phyloP scores from a whole-genome alignment of 2,113 vertebrate genomes.

The Bos javanicus region DNA sequence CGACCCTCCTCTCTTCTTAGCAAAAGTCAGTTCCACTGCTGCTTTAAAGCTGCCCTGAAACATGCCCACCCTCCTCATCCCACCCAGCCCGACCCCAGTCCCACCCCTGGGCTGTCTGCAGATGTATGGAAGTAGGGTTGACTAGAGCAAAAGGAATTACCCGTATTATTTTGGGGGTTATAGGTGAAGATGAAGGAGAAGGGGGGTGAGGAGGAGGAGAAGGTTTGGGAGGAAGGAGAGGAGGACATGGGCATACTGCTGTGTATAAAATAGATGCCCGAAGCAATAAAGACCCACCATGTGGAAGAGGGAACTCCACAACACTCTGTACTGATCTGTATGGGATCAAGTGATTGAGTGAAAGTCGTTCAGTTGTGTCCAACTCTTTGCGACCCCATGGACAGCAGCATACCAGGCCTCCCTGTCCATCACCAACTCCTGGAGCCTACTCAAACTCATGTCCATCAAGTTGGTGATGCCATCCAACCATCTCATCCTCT shows the following conservation, averaged over 20 bases:
- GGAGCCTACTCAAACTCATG: background rate
- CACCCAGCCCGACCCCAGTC: background rate
- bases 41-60: background rate
- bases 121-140: background rate
- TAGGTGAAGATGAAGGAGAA: background rate
- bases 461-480: fast-evolving
- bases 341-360: background rate
- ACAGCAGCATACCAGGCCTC: background rate
- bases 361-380: fast-evolving
- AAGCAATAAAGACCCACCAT: background rate
- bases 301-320: background rate
- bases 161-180: fast-evolving
- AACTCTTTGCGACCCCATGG: background rate
- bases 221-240: background rate
- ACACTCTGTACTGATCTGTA: background rate
- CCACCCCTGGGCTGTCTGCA: background rate
- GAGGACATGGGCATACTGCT: background rate
- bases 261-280: background rate
- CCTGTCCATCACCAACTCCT: background rate
- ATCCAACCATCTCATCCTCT: background rate
- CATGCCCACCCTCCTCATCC: background rate
- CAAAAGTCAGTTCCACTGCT: background rate
- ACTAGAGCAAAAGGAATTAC: background rate
- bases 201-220: background rate
- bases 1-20: background rate